Evolutionary conservation across 2,113 vertebrate species (phyloP).

Genomic region (Oriolus oriolus): DNA sequence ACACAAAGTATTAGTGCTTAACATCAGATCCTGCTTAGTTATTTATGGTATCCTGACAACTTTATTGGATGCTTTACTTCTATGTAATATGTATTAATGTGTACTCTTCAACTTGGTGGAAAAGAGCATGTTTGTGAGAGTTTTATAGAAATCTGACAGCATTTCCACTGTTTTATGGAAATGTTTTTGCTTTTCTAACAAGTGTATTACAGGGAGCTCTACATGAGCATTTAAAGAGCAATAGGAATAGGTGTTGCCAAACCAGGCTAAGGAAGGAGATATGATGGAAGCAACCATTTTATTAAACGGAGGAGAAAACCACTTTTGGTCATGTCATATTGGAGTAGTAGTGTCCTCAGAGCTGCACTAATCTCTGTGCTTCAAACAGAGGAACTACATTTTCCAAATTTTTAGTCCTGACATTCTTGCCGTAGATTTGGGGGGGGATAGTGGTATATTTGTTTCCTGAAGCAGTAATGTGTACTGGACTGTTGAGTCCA

Average conservation of each 20-base stretch:
- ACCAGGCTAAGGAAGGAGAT: not conserved
- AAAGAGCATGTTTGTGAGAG: not conserved
- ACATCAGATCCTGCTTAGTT: not conserved
- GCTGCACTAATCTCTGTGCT: not conserved
- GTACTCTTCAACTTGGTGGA: not conserved
- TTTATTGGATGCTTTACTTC: not conserved
- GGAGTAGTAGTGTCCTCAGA: not conserved
- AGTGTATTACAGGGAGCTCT: not conserved
- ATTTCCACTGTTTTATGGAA: not conserved
- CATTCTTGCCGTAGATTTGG: not conserved
- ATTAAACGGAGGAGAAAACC: not conserved
- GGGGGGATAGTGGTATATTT: accelerated
- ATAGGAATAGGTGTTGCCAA: not conserved
- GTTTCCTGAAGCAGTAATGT: not conserved
- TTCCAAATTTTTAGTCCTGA: not conserved
- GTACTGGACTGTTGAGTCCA: not conserved
- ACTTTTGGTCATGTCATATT: not conserved
- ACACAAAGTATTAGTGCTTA: not conserved
- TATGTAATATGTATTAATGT: not conserved
- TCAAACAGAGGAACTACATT: not conserved
- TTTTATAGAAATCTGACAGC: not conserved
- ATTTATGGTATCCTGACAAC: not conserved
- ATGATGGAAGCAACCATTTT: not conserved
- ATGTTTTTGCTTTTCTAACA: not conserved
- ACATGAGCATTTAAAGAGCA: not conserved